These are phyloP conservation scores for Deilephila porcellus DNA, from an alignment of 2,888 invertebrate species.

Conservation along the genomic window DNA sequence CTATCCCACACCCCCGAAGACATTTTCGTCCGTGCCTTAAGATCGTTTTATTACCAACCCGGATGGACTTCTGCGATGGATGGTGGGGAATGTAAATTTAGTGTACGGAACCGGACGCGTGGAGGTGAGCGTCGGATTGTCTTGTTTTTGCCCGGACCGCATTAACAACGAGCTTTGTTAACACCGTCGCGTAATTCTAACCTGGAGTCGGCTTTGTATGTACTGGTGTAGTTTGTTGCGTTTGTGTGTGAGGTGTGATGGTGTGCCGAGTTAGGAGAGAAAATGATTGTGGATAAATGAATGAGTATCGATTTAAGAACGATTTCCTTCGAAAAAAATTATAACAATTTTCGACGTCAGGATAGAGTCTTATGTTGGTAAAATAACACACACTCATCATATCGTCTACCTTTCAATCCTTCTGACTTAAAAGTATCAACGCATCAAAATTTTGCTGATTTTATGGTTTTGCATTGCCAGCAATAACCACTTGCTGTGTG, in stretches of 20 bases:
- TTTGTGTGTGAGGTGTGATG: neutral
- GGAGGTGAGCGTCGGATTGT: slow-evolving; percentile 82
- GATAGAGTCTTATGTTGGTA: too few relatives aligned
- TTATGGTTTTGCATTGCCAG: too few relatives aligned
- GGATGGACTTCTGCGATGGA: slow-evolving; percentile 83
- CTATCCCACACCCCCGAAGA: slow-evolving; percentile 61
- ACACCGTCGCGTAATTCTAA: slow-evolving; percentile 54
- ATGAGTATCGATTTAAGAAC: neutral
- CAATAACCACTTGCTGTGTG: neutral
- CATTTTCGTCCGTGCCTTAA: slow-evolving; percentile 78
- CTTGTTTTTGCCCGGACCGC: slow-evolving; percentile 79
- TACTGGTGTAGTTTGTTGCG: neutral
- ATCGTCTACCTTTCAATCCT: too few relatives aligned
- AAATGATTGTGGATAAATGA: neutral
- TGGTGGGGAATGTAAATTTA: slow-evolving; percentile 84
- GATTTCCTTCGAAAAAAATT: too few relatives aligned
- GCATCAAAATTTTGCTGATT: too few relatives aligned
- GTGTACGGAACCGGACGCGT: slow-evolving; percentile 81
- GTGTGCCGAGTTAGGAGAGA: neutral
- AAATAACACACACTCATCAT: too few relatives aligned
- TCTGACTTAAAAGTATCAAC: too few relatives aligned
- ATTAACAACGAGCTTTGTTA: slow-evolving; percentile 60
- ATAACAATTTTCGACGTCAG: too few relatives aligned
- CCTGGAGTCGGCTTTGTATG: neutral
- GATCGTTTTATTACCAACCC: slow-evolving; percentile 83